Conservation (phyloP, 2,113 vertebrate species). For the Meriones unguiculatus region DNA sequence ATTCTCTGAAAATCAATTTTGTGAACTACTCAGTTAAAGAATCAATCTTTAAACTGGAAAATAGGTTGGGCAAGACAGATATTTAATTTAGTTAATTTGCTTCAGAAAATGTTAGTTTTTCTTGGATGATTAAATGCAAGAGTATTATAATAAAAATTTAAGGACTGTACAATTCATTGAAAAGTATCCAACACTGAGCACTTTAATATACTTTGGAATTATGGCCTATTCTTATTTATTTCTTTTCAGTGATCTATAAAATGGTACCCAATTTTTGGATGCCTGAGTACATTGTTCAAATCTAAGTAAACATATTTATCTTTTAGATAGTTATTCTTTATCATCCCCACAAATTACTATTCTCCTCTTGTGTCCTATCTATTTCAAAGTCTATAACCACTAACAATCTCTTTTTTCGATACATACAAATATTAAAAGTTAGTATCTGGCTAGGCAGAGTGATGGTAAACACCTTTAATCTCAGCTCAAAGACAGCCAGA, state of each 20-base stretch:
- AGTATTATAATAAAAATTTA: background rate
- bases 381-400: too few relatives aligned
- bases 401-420: too few relatives aligned
- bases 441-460: too few relatives aligned
- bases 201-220: slow-evolving; percentile 36
- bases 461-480: too few relatives aligned
- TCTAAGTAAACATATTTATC: background rate
- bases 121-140: background rate
- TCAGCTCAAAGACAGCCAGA: too few relatives aligned
- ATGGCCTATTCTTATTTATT: background rate
- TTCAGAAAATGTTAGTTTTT: slow-evolving; percentile 33
- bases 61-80: background rate
- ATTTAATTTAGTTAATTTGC: background rate
- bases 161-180: background rate
- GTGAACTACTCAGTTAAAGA: background rate
- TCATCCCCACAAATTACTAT: background rate
- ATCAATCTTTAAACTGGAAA: slow-evolving; percentile 25
- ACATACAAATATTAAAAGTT: too few relatives aligned
- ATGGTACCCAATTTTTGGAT: background rate
- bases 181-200: slow-evolving; percentile 2
- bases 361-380: too few relatives aligned
- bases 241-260: background rate
- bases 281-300: background rate
- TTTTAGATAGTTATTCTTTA: background rate
- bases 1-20: slow-evolving; percentile 26